phyloP scores from a whole-genome alignment of 2,888 invertebrate genomes.

The Nymphalis c-album region DNA sequence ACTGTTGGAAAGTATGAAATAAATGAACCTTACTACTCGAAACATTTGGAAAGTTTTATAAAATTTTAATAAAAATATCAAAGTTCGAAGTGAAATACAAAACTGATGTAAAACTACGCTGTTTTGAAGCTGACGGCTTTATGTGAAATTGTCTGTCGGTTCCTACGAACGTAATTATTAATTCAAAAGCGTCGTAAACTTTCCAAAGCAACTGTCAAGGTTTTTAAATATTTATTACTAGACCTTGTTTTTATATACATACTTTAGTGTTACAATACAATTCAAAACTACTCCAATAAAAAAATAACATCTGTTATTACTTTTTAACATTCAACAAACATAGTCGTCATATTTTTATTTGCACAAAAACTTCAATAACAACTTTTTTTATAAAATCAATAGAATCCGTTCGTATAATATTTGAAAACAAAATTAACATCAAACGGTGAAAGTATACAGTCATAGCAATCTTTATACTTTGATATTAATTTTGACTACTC shows the following conservation, averaged over 20 bases:
- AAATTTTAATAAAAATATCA: conserved; percentile 34
- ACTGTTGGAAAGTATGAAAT: conserved; percentile 3
- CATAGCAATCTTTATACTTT: conserved; percentile 16
- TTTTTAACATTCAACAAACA: no score
- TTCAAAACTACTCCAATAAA: no score
- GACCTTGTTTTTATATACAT: conserved; percentile 12
- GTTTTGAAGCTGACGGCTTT: conserved; percentile 48
- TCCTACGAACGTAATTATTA: conserved; percentile 55
- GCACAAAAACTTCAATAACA: no score
- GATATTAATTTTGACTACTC: conserved; percentile 28
- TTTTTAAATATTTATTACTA: conserved; percentile 45
- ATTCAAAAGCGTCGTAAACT: conserved; percentile 62
- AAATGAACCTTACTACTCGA: conserved; percentile 14
- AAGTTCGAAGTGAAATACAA: conserved; percentile 38
- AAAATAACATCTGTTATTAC: no score
- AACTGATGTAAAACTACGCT: conserved; percentile 44
- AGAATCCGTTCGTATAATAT: neutral
- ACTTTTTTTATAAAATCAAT: no score
- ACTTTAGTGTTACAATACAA: neutral
- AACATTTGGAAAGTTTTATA: conserved; percentile 27
- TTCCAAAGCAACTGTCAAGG: conserved; percentile 54
- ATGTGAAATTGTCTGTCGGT: conserved; percentile 44
- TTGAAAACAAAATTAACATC: conserved; percentile 10
- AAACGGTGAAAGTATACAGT: neutral
- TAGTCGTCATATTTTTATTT: no score